phyloP scores from a whole-genome alignment of 1,140 invertebrate genomes.

The Tetragnatha versicolor region DNA sequence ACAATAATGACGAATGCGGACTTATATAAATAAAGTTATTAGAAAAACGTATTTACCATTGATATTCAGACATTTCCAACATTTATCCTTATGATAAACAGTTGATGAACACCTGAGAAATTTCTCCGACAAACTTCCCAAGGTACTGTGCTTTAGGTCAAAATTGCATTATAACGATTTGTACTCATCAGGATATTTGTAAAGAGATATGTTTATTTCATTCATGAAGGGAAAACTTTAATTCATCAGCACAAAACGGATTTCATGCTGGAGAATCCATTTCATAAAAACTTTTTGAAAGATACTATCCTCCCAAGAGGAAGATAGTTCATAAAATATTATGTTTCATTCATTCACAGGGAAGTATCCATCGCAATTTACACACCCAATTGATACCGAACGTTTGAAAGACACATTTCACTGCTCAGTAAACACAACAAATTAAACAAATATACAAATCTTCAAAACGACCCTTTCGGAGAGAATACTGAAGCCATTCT shows the following conservation, averaged over 20 bases:
- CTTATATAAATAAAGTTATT: too few relatives aligned
- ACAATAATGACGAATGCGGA: too few relatives aligned
- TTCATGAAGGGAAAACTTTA: too few relatives aligned
- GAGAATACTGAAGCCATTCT: constrained; percentile 36
- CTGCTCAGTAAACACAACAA: neutral
- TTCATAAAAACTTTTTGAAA: too few relatives aligned
- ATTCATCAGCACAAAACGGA: too few relatives aligned
- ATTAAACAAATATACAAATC: too few relatives aligned
- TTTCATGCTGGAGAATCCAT: too few relatives aligned
- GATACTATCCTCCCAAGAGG: too few relatives aligned
- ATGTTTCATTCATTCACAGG: neutral
- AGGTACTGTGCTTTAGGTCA: neutral
- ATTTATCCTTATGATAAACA: constrained; percentile 47
- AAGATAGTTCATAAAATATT: neutral
- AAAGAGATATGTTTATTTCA: too few relatives aligned
- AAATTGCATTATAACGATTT: constrained; percentile 20
- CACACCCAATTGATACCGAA: neutral
- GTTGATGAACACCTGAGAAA: constrained; percentile 17
- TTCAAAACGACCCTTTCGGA: neutral
- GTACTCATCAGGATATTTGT: neutral
- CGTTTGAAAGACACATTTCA: neutral
- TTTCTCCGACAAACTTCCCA: neutral
- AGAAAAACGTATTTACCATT: constrained; percentile 18
- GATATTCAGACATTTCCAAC: constrained; percentile 49
- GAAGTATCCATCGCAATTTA: neutral